These are phyloP conservation scores for Tachyglossus aculeatus DNA, from an alignment of 2,797 vertebrate genomes.

Conservation along the genomic window DNA sequence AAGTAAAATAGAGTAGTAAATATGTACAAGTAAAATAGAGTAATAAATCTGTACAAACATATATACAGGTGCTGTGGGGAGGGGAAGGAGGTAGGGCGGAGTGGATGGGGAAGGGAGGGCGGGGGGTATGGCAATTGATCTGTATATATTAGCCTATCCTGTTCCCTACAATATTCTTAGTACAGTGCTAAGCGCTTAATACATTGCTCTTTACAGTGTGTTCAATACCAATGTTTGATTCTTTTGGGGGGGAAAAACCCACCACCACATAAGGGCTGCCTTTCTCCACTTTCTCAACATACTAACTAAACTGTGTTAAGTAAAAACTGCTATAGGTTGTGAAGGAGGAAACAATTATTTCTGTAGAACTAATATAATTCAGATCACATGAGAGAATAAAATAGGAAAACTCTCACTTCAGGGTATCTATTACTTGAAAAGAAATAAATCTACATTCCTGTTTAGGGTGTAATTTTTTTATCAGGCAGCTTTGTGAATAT, in stretches of 20 bases:
- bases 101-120: too few species aligned
- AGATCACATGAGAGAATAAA: background rate
- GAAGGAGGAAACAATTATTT: background rate
- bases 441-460: background rate
- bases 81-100: too few species aligned
- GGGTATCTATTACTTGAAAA: background rate
- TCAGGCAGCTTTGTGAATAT: background rate
- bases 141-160: too few species aligned
- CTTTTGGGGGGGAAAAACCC: background rate
- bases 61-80: too few species aligned
- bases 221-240: background rate
- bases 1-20: too few species aligned
- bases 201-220: too few species aligned
- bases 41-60: too few species aligned
- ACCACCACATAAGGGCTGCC: background rate
- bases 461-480: background rate
- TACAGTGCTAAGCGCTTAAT: too few species aligned
- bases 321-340: fast-evolving
- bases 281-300: background rate
- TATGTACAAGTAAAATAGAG: too few species aligned
- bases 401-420: background rate
- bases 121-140: too few species aligned
- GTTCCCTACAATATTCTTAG: too few species aligned
- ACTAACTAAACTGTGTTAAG: background rate
- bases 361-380: background rate